phyloP scores from a whole-genome alignment of 2,888 invertebrate genomes.

The Lumbricus terrestris region DNA sequence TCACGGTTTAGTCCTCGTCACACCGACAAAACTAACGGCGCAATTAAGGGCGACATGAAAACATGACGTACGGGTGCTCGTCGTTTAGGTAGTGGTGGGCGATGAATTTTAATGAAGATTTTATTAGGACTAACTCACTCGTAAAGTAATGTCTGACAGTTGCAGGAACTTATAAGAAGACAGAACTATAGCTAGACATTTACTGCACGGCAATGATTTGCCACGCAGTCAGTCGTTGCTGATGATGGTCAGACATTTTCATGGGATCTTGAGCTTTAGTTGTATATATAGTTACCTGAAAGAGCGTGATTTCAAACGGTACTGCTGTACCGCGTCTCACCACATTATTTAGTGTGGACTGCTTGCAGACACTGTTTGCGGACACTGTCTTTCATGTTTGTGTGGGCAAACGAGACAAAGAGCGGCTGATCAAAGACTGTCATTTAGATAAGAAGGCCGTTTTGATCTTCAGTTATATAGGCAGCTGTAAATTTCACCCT shows the following conservation, averaged over 20 bases:
- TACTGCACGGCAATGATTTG: not conserved
- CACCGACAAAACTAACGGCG: not conserved
- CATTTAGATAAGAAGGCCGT: not conserved
- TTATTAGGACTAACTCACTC: slow-evolving; percentile 6
- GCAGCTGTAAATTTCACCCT: not conserved
- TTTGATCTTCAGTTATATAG: not conserved
- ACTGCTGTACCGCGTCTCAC: not conserved
- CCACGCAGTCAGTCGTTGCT: not conserved
- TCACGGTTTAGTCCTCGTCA: not conserved
- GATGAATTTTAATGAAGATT: slow-evolving; percentile 14
- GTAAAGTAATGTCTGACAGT: not conserved
- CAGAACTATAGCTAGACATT: not conserved
- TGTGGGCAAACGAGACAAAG: not conserved
- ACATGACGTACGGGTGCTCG: not conserved
- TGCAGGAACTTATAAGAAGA: not conserved
- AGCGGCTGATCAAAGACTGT: not conserved
- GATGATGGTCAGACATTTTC: not conserved
- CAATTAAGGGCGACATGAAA: not conserved
- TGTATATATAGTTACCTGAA: not conserved
- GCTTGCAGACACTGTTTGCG: not conserved
- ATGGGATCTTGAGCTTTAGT: not conserved
- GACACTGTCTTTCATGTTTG: not conserved
- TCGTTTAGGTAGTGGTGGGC: not conserved
- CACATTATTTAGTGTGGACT: not conserved
- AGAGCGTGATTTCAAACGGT: not conserved